A percentile compares a stretch with the other conserved stretches of the same genome.
phyloP scores from a whole-genome alignment of 2,797 vertebrate genomes.

The Eurystomus glaucurus region DNA sequence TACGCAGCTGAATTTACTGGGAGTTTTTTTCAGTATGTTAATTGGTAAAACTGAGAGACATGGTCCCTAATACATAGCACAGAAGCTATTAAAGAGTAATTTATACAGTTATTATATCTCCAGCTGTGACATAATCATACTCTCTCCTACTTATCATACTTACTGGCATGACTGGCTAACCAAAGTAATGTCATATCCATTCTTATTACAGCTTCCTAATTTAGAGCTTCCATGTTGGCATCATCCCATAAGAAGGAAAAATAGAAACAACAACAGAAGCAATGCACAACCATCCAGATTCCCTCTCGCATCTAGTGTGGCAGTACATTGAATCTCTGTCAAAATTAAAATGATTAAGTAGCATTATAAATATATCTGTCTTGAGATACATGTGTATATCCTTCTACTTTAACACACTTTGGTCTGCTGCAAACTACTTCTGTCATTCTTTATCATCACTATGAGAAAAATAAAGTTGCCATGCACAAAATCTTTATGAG shows the following conservation, averaged over 20 bases:
- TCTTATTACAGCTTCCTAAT: background rate
- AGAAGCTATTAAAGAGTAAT: slow-evolving; percentile 61
- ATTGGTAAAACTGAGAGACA: slow-evolving; percentile 46
- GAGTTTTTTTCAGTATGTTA: slow-evolving; percentile 47
- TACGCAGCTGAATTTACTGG: slow-evolving; percentile 4
- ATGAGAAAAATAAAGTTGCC: slow-evolving; percentile 14
- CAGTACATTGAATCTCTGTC: background rate
- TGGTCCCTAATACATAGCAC: slow-evolving; percentile 17
- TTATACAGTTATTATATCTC: slow-evolving; percentile 64
- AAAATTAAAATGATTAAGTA: slow-evolving; percentile 25
- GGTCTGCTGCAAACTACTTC: background rate
- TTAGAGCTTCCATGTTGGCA: background rate
- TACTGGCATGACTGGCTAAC: background rate
- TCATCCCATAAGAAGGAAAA: background rate
- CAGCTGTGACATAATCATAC: slow-evolving; percentile 59
- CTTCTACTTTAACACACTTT: background rate
- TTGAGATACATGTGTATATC: background rate
- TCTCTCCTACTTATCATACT: slow-evolving; percentile 10
- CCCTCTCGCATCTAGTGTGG: background rate
- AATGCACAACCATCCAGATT: background rate
- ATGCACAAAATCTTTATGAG: background rate
- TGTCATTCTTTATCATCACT: slow-evolving; percentile 14
- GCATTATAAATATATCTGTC: background rate
- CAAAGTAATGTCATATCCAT: slow-evolving; percentile 2
- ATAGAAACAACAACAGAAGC: background rate